Percentiles rank a stretch among this genome's conserved stretches.
Evolutionary conservation across 1,140 invertebrate species (phyloP).

Genomic region (Tetragonula clypearis): DNA sequence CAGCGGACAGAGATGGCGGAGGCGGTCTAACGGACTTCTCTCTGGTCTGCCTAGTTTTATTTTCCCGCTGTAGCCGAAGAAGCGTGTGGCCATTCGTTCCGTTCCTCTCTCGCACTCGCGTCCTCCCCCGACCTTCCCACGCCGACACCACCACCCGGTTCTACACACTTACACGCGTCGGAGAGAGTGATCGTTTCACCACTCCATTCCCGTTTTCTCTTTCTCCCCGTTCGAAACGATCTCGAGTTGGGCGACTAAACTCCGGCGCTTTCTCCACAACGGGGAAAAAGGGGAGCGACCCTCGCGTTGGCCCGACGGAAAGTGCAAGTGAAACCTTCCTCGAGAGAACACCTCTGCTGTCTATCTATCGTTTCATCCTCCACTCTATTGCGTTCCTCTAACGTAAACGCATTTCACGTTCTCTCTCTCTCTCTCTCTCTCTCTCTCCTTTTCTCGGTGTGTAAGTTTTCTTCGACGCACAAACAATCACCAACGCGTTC

Average conservation of each 20-base stretch:
- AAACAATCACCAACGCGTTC: no score
- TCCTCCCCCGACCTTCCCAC: constrained; percentile 43
- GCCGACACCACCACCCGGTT: constrained; percentile 1
- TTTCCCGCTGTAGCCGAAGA: constrained; percentile 50
- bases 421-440: not conserved
- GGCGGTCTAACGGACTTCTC: constrained; percentile 58
- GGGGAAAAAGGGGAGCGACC: not conserved
- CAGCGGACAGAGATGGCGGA: constrained; percentile 33
- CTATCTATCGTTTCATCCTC: constrained; percentile 11
- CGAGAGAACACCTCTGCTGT: constrained; percentile 9
- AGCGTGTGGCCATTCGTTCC: constrained; percentile 60
- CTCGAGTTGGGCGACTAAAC: constrained; percentile 48
- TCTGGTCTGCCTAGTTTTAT: constrained; percentile 66
- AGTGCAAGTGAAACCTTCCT: constrained; percentile 65
- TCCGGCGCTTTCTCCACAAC: constrained; percentile 50
- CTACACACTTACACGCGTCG: constrained; percentile 2
- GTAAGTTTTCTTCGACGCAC: not conserved
- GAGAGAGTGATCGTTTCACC: constrained; percentile 54
- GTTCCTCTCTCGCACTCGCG: constrained; percentile 31
- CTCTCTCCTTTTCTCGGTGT: not conserved
- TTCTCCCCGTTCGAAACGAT: constrained; percentile 28
- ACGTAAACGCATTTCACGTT: not conserved
- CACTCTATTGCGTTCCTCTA: not conserved
- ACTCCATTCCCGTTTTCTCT: constrained; percentile 47
- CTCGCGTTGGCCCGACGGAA: constrained; percentile 45